Conservation (phyloP, 1,140 invertebrate species). For the Leguminivora glycinivorella region DNA sequence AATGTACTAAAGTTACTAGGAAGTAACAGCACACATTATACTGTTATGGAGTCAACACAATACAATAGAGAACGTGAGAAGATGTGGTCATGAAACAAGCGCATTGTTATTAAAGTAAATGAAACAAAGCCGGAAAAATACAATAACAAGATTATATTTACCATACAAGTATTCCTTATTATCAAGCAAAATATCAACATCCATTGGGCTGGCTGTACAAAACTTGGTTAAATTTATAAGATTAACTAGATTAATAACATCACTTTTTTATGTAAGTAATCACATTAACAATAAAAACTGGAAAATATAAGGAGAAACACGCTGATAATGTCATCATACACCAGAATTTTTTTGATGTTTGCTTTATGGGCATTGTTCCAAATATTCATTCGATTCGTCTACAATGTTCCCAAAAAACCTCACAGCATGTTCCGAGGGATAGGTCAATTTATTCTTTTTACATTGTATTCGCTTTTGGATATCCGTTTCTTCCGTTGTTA, state of each 20-base stretch:
- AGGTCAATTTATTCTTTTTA: too few relatives aligned
- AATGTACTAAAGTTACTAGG: background rate
- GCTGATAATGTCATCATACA: too few relatives aligned
- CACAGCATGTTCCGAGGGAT: too few relatives aligned
- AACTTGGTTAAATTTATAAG: background rate
- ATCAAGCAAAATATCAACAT: constrained; percentile 63
- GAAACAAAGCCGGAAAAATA: constrained; percentile 42
- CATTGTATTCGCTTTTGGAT: too few relatives aligned
- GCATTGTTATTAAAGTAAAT: constrained; percentile 46
- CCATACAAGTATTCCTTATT: constrained; percentile 64
- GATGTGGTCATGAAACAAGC: constrained; percentile 15
- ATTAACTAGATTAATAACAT: background rate
- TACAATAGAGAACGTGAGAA: background rate
- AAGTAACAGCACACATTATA: background rate
- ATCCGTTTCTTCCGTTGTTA: too few relatives aligned
- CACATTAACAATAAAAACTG: background rate
- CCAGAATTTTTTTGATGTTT: too few relatives aligned
- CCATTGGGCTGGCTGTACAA: constrained; percentile 48
- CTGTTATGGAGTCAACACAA: background rate
- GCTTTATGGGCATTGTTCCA: too few relatives aligned
- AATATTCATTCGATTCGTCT: too few relatives aligned
- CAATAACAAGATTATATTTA: constrained; percentile 46
- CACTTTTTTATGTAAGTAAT: background rate
- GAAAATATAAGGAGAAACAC: background rate
- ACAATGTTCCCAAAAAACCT: too few relatives aligned